Evolutionary conservation across 1,140 invertebrate genomes (phyloP).

Genomic region (Pseudachorutes palmiensis): DNA sequence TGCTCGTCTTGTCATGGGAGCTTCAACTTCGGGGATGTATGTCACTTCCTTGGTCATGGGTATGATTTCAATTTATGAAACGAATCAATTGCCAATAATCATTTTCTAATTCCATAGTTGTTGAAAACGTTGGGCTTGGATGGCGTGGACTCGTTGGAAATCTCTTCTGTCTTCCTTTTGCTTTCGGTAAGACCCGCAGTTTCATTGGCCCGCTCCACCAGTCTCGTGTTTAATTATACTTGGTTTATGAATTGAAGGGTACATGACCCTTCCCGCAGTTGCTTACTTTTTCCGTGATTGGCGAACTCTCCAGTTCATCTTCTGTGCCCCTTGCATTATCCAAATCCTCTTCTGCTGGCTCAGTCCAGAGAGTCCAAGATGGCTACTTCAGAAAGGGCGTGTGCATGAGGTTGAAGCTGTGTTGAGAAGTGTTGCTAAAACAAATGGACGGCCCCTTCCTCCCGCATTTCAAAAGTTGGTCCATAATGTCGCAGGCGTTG

Average conservation of each 20-base stretch:
- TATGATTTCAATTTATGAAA: slow-evolving; percentile 10
- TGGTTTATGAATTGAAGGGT: slow-evolving; percentile 14
- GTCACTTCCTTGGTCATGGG: slow-evolving; percentile 34
- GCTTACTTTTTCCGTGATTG: slow-evolving; percentile 45
- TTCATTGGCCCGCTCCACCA: not conserved
- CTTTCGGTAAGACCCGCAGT: slow-evolving; percentile 18
- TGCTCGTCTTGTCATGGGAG: slow-evolving; percentile 28
- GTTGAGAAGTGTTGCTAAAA: slow-evolving; percentile 27
- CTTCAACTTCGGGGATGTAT: slow-evolving; percentile 30
- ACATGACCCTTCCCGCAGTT: slow-evolving; percentile 41
- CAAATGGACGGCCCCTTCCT: slow-evolving; percentile 21
- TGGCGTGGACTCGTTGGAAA: slow-evolving; percentile 37
- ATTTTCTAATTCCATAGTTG: slow-evolving; percentile 20
- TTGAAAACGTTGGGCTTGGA: slow-evolving; percentile 30
- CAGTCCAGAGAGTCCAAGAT: slow-evolving; percentile 31
- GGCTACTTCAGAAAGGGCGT: slow-evolving; percentile 37
- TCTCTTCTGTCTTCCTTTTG: slow-evolving; percentile 37
- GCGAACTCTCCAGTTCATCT: slow-evolving; percentile 43
- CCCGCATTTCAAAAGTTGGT: slow-evolving; percentile 25
- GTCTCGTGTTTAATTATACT: not conserved
- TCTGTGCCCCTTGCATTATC: not conserved
- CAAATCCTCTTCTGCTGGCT: slow-evolving; percentile 27
- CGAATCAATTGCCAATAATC: not conserved
- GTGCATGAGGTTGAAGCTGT: slow-evolving; percentile 33
- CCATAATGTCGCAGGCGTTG: slow-evolving; percentile 19